Evolutionary conservation across 2,888 invertebrate genomes (phyloP), one percentile per base, ranked within the genome.

Genomic region (Agonopterix alstromeriana): DNA sequence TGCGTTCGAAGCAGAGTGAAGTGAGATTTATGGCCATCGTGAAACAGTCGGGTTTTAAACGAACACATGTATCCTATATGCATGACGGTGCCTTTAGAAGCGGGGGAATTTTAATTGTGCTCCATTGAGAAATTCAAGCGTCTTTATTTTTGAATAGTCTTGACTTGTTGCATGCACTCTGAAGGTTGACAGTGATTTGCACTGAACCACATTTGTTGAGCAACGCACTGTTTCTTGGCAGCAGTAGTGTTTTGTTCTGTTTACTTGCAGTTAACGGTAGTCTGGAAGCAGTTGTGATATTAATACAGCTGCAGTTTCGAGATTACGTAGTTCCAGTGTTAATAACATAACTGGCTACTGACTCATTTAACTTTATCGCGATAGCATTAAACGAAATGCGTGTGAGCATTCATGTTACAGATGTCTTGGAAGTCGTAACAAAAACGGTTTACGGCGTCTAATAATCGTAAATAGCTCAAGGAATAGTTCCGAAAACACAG

Each of bases 41-140:
- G 71, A 73, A 76, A 81, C 73, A 73, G 79, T 72, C 70, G 70
- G 64, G 68, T 73, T 70, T 80, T 68, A 71, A 65, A 61, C 65
- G 58, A 61, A 53, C 63, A 8, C 5, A n/a, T 9, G 38, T 38
- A n/a, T 38, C n/a, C n/a, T 38, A n/a, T 73, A 81, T 77, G 77
- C 76, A 76, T 27, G 27, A 27, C 71, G 73, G 38, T n/a, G 38
- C n/a, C n/a, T n/a, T 9, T 9, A 38, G n/a, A n/a, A n/a, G n/a
- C 10, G 38, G 71, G 61, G 72, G 84, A 87, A 85, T 86, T 73
- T 85, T 87, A 86, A 87, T 86, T 85, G 83, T 82, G 63, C 65
- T 72, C 78, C 82, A 82, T 83, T 84, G 79, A 84, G 80, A 78
- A 71, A 78, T 77, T 74, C 70, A 70, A 68, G 67, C 69, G 71